Evolutionary conservation across 1,140 invertebrate species (phyloP), one percentile per base, ranked within the genome.

Genomic region (Listronotus oregonensis): DNA sequence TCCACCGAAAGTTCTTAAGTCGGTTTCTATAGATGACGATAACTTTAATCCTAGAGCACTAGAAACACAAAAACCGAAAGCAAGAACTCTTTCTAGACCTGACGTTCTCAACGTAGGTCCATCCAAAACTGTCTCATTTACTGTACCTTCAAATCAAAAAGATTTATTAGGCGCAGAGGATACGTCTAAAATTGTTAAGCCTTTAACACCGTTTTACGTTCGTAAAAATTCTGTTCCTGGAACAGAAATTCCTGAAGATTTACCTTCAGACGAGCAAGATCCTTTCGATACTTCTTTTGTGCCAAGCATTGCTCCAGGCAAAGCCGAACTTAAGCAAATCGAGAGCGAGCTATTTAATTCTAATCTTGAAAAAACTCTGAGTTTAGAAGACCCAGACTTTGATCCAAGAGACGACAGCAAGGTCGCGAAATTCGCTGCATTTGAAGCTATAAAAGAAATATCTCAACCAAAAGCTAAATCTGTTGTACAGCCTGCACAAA

Each of bases 181-280:
- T 57, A 81, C 80, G 56, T 68, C 74, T 6, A 83, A 86, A 69
- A 77, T 81, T 32, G 81, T 82, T 56, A 88, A 91, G 72, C 90
- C 90, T 2, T 73, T 93, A 52, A 93, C 90, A n/a, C 91, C 92
- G 0, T 92, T 91, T 69, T 90, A 90, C 73, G 83, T 84, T 6
- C 78, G 87, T 3, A 84, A 85, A 71, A 77, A 84, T 17, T 86
- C 85, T 0, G 81, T 85, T 6, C 78, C 81, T 34, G 82, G 83
- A 71, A 81, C 85, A 58, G 69, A 79, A 39, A 80, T 79, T 31
- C 37, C 46, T 9, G 58, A 61, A 37, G 34, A 37, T 37, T 12
- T 10, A 7, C 21, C 40, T 11, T 76, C 80, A 40, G 74, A 80
- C 11, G 83, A 84, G 55, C 78, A 80, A 21, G 87, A 89, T 79